A percentile compares a stretch with the other conserved stretches of the same genome.
Evolutionary conservation across 2,797 vertebrate genomes (phyloP).

Genomic region (Lagothrix lagotricha): DNA sequence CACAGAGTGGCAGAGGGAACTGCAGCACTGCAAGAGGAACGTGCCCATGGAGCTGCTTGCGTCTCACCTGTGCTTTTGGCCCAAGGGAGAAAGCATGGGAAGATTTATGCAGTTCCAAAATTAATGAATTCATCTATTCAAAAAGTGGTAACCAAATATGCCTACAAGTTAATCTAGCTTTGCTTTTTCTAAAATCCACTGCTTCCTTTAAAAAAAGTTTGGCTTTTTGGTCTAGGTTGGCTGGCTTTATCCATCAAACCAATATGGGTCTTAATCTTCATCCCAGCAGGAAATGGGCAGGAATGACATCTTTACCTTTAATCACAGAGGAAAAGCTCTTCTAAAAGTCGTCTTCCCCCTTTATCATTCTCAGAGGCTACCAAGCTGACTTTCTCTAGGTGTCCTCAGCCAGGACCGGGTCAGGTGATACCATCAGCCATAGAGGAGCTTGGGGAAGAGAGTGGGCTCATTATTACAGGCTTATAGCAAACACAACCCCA

Average conservation of each 20-base stretch:
- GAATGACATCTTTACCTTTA: background rate
- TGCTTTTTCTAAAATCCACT: background rate
- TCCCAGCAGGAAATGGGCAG: background rate
- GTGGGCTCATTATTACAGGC: accelerated
- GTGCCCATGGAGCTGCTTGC: too few relatives aligned
- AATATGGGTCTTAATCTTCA: background rate
- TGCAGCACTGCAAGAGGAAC: too few relatives aligned
- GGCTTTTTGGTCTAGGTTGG: background rate
- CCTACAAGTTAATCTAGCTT: background rate
- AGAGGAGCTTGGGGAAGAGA: background rate
- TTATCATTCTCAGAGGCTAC: background rate
- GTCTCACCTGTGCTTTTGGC: background rate
- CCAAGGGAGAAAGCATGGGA: background rate
- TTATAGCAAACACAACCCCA: too few relatives aligned
- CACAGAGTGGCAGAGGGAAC: background rate
- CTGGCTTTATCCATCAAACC: background rate
- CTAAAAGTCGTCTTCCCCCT: background rate
- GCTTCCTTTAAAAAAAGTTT: background rate
- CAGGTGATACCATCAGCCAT: background rate
- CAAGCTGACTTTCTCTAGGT: background rate
- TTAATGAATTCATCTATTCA: background rate
- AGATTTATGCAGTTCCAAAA: background rate
- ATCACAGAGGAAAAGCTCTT: background rate
- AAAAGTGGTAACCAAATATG: background rate
- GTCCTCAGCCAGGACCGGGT: too few relatives aligned